Percentiles rank a stretch among this genome's conserved stretches.
phyloP scores from a whole-genome alignment of 2,797 vertebrate species.

The Xyrichtys novacula region DNA sequence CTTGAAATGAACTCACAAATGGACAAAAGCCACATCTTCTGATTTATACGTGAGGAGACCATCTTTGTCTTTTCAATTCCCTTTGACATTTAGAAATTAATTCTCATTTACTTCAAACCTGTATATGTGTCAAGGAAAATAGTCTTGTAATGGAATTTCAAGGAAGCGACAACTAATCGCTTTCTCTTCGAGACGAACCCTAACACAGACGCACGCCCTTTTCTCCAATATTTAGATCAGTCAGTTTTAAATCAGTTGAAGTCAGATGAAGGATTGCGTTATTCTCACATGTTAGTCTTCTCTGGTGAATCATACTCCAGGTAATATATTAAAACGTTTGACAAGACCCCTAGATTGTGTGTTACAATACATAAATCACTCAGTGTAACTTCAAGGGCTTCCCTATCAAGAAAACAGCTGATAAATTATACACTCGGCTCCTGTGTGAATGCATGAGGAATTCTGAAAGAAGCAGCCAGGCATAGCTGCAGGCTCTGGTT shows the following conservation, averaged over 20 bases:
- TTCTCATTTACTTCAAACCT: not conserved
- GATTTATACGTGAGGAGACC: not conserved
- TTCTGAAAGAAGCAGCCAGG: conserved; percentile 35
- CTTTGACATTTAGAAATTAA: conserved; percentile 26
- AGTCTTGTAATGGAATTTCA: conserved; percentile 1
- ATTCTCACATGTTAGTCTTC: conserved; percentile 7
- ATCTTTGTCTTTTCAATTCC: conserved; percentile 20
- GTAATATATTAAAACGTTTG: conserved; percentile 31
- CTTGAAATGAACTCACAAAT: not conserved
- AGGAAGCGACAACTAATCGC: conserved; percentile 10
- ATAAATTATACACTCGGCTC: conserved; percentile 52
- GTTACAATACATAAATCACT: conserved; percentile 49
- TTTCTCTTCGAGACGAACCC: not conserved
- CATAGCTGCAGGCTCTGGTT: conserved; percentile 35
- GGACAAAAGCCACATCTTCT: not conserved
- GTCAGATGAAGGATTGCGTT: conserved; percentile 16
- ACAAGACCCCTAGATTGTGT: conserved; percentile 29
- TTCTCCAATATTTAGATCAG: conserved; percentile 20
- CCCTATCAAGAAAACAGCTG: conserved; percentile 43
- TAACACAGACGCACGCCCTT: conserved; percentile 14
- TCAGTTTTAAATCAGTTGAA: conserved; percentile 23
- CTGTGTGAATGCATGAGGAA: conserved; percentile 36
- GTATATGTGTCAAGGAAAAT: not conserved
- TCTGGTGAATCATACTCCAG: conserved; percentile 30
- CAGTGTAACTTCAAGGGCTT: conserved; percentile 50